phyloP scores from a whole-genome alignment of 2,113 vertebrate species.

The Bubo scandiacus region DNA sequence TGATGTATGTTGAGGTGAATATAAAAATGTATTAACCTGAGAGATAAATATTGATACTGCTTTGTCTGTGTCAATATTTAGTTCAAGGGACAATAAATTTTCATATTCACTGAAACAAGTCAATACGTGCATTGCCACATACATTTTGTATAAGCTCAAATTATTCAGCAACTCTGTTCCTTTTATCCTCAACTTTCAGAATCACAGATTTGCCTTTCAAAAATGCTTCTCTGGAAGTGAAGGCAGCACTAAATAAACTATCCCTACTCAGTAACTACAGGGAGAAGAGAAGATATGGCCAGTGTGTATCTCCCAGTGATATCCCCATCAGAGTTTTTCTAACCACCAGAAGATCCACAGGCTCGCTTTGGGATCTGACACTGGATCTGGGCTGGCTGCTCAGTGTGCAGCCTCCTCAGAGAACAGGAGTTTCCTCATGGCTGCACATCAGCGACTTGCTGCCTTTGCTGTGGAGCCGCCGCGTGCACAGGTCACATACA shows the following conservation, averaged over 20 bases:
- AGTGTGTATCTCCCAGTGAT: background rate
- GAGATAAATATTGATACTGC: slow-evolving; percentile 58
- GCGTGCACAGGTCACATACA: rapidly evolving
- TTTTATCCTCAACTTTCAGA: background rate
- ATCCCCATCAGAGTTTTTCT: background rate
- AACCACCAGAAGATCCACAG: background rate
- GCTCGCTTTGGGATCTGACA: background rate
- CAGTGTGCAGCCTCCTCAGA: background rate
- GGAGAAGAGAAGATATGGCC: background rate
- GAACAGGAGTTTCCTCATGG: background rate
- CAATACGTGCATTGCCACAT: background rate
- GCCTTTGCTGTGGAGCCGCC: background rate
- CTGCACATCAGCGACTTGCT: background rate
- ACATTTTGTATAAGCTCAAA: slow-evolving; percentile 3
- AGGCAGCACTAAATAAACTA: background rate
- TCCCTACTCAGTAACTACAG: background rate
- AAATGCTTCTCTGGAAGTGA: background rate
- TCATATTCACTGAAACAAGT: slow-evolving; percentile 16
- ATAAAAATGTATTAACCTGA: slow-evolving; percentile 58
- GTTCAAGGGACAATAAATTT: slow-evolving; percentile 53
- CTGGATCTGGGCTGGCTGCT: background rate
- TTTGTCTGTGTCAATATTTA: slow-evolving; percentile 59
- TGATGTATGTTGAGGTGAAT: slow-evolving; percentile 37
- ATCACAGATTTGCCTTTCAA: background rate
- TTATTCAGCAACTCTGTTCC: background rate